Percentiles rank a stretch among this genome's conserved stretches.
Evolutionary conservation across 2,797 vertebrate species (phyloP).

Genomic region (Fistularia tabacaria): DNA sequence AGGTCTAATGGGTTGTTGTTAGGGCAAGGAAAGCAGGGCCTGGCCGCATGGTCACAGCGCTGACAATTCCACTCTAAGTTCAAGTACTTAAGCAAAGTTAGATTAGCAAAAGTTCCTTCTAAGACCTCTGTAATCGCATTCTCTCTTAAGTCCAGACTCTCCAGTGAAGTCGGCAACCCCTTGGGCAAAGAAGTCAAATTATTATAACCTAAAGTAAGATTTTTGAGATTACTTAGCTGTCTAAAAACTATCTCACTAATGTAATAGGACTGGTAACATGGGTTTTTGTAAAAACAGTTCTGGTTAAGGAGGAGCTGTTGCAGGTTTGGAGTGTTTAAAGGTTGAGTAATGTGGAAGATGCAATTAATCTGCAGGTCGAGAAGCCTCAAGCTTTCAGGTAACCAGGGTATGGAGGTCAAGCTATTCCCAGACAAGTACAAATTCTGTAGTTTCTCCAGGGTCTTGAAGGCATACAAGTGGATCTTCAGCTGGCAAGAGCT

Average conservation of each 20-base stretch:
- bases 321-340: conserved; percentile 63
- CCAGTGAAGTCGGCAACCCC: conserved; percentile 72
- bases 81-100: conserved; percentile 65
- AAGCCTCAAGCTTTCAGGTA: conserved; percentile 69
- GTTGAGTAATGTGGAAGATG: conserved; percentile 65
- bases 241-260: conserved; percentile 69
- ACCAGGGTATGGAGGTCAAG: conserved; percentile 71
- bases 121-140: conserved; percentile 73
- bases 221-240: conserved; percentile 64
- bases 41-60: conserved; percentile 82
- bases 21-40: conserved; percentile 80
- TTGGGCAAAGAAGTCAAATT: conserved; percentile 76
- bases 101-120: conserved; percentile 67
- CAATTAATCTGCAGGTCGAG: conserved; percentile 76
- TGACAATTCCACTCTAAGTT: conserved; percentile 85
- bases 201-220: conserved; percentile 76
- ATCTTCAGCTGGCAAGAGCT: conserved; percentile 71
- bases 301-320: conserved; percentile 61
- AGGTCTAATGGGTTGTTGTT: conserved; percentile 63
- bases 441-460: conserved; percentile 57
- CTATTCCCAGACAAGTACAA: conserved; percentile 79
- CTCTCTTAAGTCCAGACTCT: conserved; percentile 74
- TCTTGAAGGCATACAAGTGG: conserved; percentile 64
- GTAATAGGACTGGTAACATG: conserved; percentile 65
- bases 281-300: conserved; percentile 84